Evolutionary conservation across 2,888 invertebrate species (phyloP), one percentile per base, ranked within the genome.

Genomic region (Galeruca laticollis): DNA sequence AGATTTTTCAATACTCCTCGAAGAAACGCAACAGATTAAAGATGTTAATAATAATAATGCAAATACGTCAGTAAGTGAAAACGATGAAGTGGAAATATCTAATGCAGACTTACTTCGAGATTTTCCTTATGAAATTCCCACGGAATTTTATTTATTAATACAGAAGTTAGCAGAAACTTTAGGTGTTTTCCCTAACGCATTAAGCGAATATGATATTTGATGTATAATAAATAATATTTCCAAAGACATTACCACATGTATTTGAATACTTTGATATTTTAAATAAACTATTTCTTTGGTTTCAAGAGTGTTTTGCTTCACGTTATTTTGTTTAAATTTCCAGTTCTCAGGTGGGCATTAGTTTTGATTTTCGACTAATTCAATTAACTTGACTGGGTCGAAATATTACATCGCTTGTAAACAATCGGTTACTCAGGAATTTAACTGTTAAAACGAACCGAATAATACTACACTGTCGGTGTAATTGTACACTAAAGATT

Each of bases 121-220:
- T 31, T n/a, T 66, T 11, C 37, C 59, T n/a, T 51, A 15, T n/a
- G 40, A 59, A 33, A 43, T 66, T 1, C 66, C 66, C 15, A 9
- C 13, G 1, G 26, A 59, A 49, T 66, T 66, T 66, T 59, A 59
- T 20, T 18, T n/a, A 2, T 51, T 51, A 26, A 11, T 66, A 5
- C 20, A 33, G 11, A 49, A 60, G 59, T 21, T 66, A 20, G 66
- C 66, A 9, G 51, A 59, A 21, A 40, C 0, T 54, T 15, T 66
- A 26, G 66, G 66, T 5, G 37, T 66, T 51, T 37, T 9, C 13
- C 49, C n/a, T 35, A 33, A 66, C 26, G 49, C 21, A 18, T 31
- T 66, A 20, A 66, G 66, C 51, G 49, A 59, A 60, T 59, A 59
- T 35, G 66, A 66, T 37, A 26, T 66, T 33, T 66, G 31, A n/a